These are phyloP conservation scores for Helogale parvula DNA, from an alignment of 2,113 vertebrate genomes.

Conservation along the genomic window DNA sequence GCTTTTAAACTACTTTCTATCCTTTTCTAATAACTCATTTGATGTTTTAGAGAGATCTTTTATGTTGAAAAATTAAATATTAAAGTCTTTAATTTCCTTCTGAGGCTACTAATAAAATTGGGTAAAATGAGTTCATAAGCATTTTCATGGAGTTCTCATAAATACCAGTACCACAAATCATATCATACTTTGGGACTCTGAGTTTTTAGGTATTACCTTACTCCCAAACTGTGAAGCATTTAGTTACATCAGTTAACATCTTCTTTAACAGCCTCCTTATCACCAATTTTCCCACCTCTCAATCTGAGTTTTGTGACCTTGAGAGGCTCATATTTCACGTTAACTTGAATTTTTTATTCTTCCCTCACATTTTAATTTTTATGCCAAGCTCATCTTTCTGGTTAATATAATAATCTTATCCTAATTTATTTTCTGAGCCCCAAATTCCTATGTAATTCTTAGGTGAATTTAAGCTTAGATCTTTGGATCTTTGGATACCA, in stretches of 20 bases:
- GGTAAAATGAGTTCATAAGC: constrained; percentile 45
- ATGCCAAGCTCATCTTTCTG: neutral
- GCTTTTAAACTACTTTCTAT: neutral
- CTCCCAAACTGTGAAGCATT: neutral
- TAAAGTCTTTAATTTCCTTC: constrained; percentile 50
- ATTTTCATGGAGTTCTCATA: constrained; percentile 14
- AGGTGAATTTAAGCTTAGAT: neutral
- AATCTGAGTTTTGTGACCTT: neutral
- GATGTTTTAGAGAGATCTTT: constrained; percentile 22
- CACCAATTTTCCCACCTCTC: neutral
- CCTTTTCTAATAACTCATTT: constrained; percentile 23
- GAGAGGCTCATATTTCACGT: neutral
- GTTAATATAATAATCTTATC: neutral
- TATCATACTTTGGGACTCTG: neutral
- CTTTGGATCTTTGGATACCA: neutral
- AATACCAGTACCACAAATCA: neutral
- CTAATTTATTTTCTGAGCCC: neutral
- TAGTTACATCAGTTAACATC: neutral
- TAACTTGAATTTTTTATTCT: neutral
- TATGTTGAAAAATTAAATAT: constrained; percentile 60
- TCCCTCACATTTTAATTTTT: neutral
- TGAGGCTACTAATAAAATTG: constrained; percentile 19
- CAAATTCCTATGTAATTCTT: neutral
- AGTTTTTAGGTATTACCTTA: neutral
- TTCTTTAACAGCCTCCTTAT: neutral